Conservation (phyloP, 2,888 invertebrate genomes). For the Galerucella pusilla region DNA sequence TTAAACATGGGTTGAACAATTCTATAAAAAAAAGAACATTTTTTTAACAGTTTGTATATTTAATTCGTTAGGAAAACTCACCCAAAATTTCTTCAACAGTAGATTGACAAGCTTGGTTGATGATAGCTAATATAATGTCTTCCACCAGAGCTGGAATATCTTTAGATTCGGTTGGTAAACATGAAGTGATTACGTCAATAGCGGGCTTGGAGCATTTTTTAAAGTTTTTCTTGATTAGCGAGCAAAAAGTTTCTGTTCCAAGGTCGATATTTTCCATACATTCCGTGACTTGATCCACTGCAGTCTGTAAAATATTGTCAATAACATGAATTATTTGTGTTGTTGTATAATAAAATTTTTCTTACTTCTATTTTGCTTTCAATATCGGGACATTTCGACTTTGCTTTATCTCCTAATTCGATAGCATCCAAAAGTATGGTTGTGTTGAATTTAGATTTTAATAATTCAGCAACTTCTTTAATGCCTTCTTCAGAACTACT, state of each 20-base stretch:
- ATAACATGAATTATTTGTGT: background rate
- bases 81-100: constrained; percentile 46
- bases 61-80: constrained; percentile 20
- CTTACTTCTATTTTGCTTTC: constrained; percentile 38
- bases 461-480: constrained; percentile 20
- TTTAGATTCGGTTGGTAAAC: constrained; percentile 41
- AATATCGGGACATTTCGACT: constrained; percentile 39
- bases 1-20: constrained; percentile 41
- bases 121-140: constrained; percentile 29
- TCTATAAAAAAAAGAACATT: constrained; percentile 36
- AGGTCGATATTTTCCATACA: constrained; percentile 37
- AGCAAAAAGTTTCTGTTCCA: constrained; percentile 41
- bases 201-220: constrained; percentile 40
- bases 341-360: background rate
- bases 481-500: constrained; percentile 19
- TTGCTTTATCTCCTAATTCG: constrained; percentile 23
- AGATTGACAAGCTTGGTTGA: constrained; percentile 39
- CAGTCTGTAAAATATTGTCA: constrained; percentile 22
- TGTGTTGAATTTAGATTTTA: constrained; percentile 33
- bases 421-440: constrained; percentile 32
- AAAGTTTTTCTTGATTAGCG: constrained; percentile 37
- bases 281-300: constrained; percentile 18
- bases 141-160: constrained; percentile 30
- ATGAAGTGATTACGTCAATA: constrained; percentile 28
- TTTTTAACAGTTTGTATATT: background rate